Base-by-base conservation (phyloP, 2,113 vertebrate species). In the Alligator sinensis region DNA sequence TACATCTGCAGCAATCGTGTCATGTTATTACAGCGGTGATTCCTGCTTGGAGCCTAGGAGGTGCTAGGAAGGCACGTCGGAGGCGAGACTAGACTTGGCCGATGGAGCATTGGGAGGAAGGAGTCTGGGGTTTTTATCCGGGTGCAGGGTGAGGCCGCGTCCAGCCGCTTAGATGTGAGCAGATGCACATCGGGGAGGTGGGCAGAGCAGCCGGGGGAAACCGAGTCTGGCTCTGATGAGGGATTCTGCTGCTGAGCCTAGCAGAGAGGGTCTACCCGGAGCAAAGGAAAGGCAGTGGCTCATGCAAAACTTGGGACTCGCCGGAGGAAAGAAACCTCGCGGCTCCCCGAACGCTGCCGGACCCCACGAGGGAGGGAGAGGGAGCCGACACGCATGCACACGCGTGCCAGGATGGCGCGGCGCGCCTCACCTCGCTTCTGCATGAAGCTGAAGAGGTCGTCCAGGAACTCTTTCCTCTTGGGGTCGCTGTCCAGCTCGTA, bases 371-470 rank as follows among this genome's bases (percentile, higher is more conserved):
- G 5, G 30, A 47, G 68, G 58, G 60, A 68, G 75, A 66, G 80
- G 60, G 27, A 30, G 28, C 18, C 22, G 8, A 22, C 30, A 16
- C 59, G 6, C 66, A 30, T 16, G 83, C 5, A 76, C 60, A 28
- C 54, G 59, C 34, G 11, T 3, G 27, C 18, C 58, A 34, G 54
- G 5, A 38, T 21, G 25, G 4, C 22, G 5, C 3, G n/a, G 9
- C 11, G 3, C 8, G 22, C n/a, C 98, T 95, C 97, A 99, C 99
- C 99, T 98, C 99, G 97, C 92, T 99, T 99, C 96, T 99, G 99
- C 99, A 99, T 99, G 97, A 99, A 99, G 97, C 98, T 99, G 98
- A 99, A 99, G 81, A 99, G 97, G 93, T 99, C 99, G 0, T 99
- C 99, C 91, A 99, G 97, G 94, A 99, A 99, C 96, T 99, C 99